phyloP scores from a whole-genome alignment of 1,140 invertebrate genomes.

The Colletes gigas region DNA sequence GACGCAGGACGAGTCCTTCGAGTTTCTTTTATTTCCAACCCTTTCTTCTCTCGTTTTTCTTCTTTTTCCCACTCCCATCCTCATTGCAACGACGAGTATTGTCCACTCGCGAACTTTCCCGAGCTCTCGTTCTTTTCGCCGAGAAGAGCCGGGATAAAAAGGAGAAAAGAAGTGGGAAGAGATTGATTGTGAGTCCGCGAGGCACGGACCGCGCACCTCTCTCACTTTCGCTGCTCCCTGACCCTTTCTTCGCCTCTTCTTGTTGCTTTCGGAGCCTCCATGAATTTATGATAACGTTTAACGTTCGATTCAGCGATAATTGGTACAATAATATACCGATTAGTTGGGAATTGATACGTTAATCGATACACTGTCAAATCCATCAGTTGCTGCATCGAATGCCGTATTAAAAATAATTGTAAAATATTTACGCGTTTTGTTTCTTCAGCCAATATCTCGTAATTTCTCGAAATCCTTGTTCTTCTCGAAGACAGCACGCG shows the following conservation, averaged over 20 bases:
- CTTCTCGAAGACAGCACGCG: background rate
- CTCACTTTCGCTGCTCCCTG: background rate
- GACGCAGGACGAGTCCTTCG: background rate
- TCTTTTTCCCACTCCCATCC: constrained; percentile 10
- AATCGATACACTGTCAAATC: no score
- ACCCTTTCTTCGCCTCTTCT: background rate
- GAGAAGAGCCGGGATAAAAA: constrained; percentile 12
- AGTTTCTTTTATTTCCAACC: constrained; percentile 39
- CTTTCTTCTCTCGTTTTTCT: background rate
- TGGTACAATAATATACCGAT: no score
- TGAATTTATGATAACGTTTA: constrained; percentile 46
- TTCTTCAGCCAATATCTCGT: no score
- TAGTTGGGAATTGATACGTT: no score
- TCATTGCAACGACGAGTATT: constrained; percentile 49
- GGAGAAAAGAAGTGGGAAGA: constrained; percentile 3
- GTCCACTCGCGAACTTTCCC: constrained; percentile 61
- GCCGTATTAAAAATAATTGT: no score
- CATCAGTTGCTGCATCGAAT: no score
- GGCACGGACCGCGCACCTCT: constrained; percentile 1
- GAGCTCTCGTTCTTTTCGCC: constrained; percentile 36
- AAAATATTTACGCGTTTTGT: no score
- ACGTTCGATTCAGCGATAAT: background rate
- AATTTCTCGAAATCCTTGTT: background rate
- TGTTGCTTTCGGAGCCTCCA: constrained; percentile 7
- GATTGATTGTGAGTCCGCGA: constrained; percentile 56